Base-by-base conservation (phyloP, 1,140 invertebrate genomes). In the Drosophila equinoxialis region DNA sequence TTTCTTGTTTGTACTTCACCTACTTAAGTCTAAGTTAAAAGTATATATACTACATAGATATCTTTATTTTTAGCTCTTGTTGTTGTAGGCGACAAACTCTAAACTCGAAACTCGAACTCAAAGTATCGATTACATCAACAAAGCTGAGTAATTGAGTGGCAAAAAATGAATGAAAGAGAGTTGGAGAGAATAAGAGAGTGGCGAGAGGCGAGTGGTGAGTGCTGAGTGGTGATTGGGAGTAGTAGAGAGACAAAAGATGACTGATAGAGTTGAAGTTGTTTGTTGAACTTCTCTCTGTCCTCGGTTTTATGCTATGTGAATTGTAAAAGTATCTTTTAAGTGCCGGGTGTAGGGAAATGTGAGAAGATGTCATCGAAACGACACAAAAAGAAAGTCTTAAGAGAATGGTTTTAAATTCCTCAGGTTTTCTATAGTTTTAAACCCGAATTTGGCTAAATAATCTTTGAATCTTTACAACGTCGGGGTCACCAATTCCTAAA, bases 101-200 rank as follows among this genome's bases (percentile, higher is more conserved):
- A 68, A 74, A 70, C 60, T 70, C 64, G 48, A 68, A 74, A 69
- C 60, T 71, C 62, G 30, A 51, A 51, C 45, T 51, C 62, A 62
- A 41, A 75, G 74, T 85, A 86, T 85, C 68, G 82, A 85, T 85
- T 85, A 70, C 81, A 81, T 58, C 57, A 63, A 65, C 64, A 66
- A 68, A 64, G 63, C 65, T 65, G 63, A 60, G 71, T 65, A 68
- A 73, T 69, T 65, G 74, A 77, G 70, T 57, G 63, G 64, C 41
- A 41, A 41, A 54, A 45, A 45, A 77, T 62, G 51, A 55, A 54
- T 64, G 73, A 72, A 59, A 66, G 59, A 20, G 45, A 51, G 17
- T 23, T 1, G 30, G 23, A 63, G 45, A 26, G 23, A 26, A 26
- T 26, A 26, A 26, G 23, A 26, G 23, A 26, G 23, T 26, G 23